Evolutionary conservation across 53 echinoderm and acorn worm species (phyloP), one percentile per base, ranked within the genome.

Genomic region (Actinopyga echinites): DNA sequence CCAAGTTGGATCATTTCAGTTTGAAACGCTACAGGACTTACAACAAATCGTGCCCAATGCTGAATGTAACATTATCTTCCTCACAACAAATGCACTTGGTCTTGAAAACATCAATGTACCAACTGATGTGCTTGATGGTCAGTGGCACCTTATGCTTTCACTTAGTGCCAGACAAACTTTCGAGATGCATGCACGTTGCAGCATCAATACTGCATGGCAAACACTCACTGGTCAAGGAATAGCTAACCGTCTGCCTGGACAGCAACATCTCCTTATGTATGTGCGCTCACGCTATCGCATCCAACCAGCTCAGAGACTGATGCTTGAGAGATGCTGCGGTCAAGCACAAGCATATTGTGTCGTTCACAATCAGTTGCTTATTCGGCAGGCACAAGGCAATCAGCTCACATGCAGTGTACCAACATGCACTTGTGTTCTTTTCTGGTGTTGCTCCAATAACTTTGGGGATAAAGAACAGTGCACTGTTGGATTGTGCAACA

Each of bases 321-420:
- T 85, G 74, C 15, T 85, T 5, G 52, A 85, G 74, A 77, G 85
- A 49, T 85, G 85, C 36, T 85, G 74, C 32, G 85, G 85, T 32
- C 85, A 85, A 74, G 36, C 56, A 52, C 74, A 77, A 74, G 85
- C 85, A 58, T 56, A 77, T n/a, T 85, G 85, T 75, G 38, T 85
- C 36, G 6, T 25, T 34, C 85, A 85, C 56, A 54, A 24, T 75
- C 33, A 55, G 3, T 45, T 85, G 74, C 85, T 85, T 36, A 85
- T 85, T 57, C 85, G 85, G 10, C 85, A 85, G 23, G 56, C 56
- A 58, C 74, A 77, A 33, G 74, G 56, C 56, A 52, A 3, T 75
- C 56, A 44, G 15, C 6, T 55, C 57, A 75, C 52, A 74, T 85
- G 85, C 53, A 75, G 74, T 85, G 85, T 56, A 1, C 59, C 56